Base-by-base conservation (phyloP, 2,113 vertebrate species). In the Casuarius casuarius region DNA sequence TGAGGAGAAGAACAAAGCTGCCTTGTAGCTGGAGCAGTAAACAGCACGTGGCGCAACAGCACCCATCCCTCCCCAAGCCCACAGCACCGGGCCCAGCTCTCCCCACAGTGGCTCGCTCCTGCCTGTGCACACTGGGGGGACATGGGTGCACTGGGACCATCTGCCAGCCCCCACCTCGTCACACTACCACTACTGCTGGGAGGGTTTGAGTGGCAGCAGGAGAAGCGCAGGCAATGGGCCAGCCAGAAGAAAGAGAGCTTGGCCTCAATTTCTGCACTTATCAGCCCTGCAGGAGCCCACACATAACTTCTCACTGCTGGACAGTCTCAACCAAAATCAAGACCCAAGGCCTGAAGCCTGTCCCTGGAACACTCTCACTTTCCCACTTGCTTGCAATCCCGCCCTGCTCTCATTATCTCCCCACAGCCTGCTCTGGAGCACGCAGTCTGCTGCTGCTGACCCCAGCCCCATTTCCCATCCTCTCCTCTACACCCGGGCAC, bases 1-100 rank as follows among this genome's bases (percentile, higher is more conserved):
- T 99, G 97, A 68, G 90, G 38, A 84, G 85, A 95, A 87, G 81
- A 96, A 98, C 98, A 98, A 98, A 98, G 97, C 79, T 1, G 79
- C 88, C 89, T 98, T 98, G 96, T 95, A 96, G 91, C 75, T 83
- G 58, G 9, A 65, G 87, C 59, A 40, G 92, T 96, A 97, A 97
- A 90, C 97, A 97, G 97, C 75, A 46, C 71, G 86, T 94, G 97
- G 98, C 95, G 81, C 10, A 74, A 95, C 83, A 80, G 95, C 44
- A 92, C 94, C 97, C 87, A 68, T 83, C 81, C 78, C 96, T 96
- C 71, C 87, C 91, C 3, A 3, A 22, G 23, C 35, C 72, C 12
- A 6, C 52, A 52, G 79, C 5, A 3, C 70, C 68, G 28, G 0
- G 2, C 70, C 67, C 5, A 2, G 63, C 42, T 54, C 25, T 22